Evolutionary conservation across 2,113 vertebrate species (phyloP), one percentile per base, ranked within the genome.

Genomic region (Dipodomys merriami): DNA sequence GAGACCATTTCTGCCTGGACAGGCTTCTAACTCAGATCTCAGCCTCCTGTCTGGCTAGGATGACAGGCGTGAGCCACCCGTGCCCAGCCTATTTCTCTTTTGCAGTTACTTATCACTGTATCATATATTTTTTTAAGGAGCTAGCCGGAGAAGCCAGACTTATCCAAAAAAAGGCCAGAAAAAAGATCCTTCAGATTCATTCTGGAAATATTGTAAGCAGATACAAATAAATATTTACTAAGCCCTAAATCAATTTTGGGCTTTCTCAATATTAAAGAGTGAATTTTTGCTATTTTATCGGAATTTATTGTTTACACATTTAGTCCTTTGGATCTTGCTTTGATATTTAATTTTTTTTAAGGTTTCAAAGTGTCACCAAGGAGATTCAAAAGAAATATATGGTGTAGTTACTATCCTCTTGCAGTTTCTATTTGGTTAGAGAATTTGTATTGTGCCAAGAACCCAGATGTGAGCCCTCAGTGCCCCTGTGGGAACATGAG

Each of bases 281-380:
- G 33, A 5, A 60, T 62, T 94, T 94, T 94, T 95, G 53, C 20
- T 15, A 10, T 94, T 91, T 91, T 84, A 77, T 35, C 9, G 87
- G 90, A 64, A 83, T 76, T 10, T 72, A 23, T 19, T 81, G 44
- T 6, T 81, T 12, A 81, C 1, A 25, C 12, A 18, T 91, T 86
- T 77, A 71, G 6, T 92, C 76, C 16, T 84, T 88, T 73, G 4
- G 7, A 77, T 39, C 10, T 94, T 94, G 76, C 92, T 83, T 85
- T 86, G 53, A n/a, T 73, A 57, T 90, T 81, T 94, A 22, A 33
- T 77, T 87, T 20, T 72, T 93, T 72, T 39, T 69, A 87, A 90
- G 20, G 27, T 73, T 60, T 23, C 15, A 35, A 49, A 67, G 30
- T 49, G 22, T 82, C 62, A 74, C 29, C 29, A 25, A 65, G 46